Conservation (phyloP, 2,113 vertebrate genomes). For the Malurus cyaneus region DNA sequence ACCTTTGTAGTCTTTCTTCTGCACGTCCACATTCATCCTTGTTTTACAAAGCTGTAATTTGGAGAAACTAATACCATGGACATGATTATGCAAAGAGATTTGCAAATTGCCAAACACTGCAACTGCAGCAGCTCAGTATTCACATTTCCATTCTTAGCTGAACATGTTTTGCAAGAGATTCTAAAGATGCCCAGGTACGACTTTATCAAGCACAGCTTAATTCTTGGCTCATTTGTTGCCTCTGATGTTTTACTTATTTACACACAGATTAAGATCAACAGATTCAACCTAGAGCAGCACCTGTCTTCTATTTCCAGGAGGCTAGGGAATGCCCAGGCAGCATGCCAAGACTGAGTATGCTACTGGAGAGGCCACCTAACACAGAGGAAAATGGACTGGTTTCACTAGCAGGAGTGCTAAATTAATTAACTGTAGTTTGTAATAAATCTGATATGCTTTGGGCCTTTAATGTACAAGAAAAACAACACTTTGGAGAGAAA, state of each 20-base stretch:
- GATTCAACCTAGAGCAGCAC: neutral
- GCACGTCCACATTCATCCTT: neutral
- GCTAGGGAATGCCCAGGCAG: neutral
- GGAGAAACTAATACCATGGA: neutral
- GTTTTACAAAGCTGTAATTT: neutral
- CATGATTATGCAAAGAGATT: neutral
- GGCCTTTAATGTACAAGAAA: neutral
- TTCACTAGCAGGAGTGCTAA: neutral
- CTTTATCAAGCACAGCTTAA: neutral
- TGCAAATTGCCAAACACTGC: neutral
- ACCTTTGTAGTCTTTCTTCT: neutral
- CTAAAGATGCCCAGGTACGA: neutral
- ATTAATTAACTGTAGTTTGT: neutral
- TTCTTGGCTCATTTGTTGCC: neutral
- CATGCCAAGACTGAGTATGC: neutral
- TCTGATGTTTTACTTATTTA: neutral
- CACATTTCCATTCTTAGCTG: neutral
- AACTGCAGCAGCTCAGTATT: neutral
- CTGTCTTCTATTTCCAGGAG: neutral
- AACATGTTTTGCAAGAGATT: neutral
- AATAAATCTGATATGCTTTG: neutral
- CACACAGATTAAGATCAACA: neutral
- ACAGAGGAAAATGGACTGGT: neutral
- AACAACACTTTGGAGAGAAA: neutral
- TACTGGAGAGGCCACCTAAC: neutral